Conservation (phyloP, 2,113 vertebrate genomes). For the Cottus gobio region DNA sequence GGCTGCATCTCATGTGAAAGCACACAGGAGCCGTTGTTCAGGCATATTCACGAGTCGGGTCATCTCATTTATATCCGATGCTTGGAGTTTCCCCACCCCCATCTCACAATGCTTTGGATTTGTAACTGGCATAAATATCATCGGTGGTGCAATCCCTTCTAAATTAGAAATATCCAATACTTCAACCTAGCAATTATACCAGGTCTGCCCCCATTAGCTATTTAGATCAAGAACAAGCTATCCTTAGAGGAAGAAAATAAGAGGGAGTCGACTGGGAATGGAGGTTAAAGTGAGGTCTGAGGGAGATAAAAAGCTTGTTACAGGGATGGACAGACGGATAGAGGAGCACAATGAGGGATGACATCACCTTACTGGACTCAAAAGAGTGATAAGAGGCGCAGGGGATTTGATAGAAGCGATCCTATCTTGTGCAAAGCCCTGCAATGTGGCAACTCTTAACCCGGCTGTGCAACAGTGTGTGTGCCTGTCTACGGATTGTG, state of each 20-base stretch:
- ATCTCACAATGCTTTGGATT: neutral
- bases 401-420: slow-evolving; percentile 53
- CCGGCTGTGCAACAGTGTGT: slow-evolving; percentile 12
- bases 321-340: slow-evolving; percentile 23
- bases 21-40: slow-evolving; percentile 38
- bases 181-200: neutral
- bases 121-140: neutral
- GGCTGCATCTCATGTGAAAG: slow-evolving; percentile 51
- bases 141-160: neutral
- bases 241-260: neutral
- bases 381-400: slow-evolving; percentile 52
- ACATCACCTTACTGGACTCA: slow-evolving; percentile 62
- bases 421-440: slow-evolving; percentile 54
- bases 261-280: neutral
- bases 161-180: neutral
- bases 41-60: neutral
- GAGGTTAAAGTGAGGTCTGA: slow-evolving; percentile 40
- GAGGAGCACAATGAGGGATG: slow-evolving; percentile 56
- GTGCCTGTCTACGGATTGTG: slow-evolving; percentile 8
- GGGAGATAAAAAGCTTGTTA: slow-evolving; percentile 48
- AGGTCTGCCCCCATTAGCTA: neutral
- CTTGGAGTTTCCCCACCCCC: neutral
- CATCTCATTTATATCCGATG: neutral
- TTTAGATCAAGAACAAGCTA: neutral
- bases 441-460: slow-evolving; percentile 48